Conservation (phyloP, 2,113 vertebrate genomes). For the Xiphias gladius region DNA sequence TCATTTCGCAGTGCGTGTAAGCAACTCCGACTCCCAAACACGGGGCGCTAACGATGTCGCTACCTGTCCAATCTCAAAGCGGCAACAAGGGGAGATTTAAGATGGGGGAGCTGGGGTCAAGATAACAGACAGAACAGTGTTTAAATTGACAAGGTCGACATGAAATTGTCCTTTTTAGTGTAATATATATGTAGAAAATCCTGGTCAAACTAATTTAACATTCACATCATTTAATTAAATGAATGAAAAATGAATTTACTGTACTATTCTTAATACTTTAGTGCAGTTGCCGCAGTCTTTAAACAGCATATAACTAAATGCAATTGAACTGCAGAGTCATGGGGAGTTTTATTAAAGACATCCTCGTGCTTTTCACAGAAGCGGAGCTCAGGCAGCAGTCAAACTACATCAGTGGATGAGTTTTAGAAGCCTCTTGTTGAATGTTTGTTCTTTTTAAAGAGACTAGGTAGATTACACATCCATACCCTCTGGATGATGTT, state of each 20-base stretch:
- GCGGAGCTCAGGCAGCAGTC: constrained; percentile 1
- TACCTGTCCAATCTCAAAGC: constrained; percentile 51
- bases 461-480: not conserved
- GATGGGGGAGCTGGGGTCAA: constrained; percentile 41
- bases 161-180: constrained; percentile 4
- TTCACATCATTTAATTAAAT: constrained; percentile 40
- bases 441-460: constrained; percentile 19
- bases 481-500: not conserved
- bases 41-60: constrained; percentile 17
- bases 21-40: constrained; percentile 41
- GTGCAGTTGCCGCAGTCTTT: constrained; percentile 18
- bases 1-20: constrained; percentile 58
- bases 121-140: constrained; percentile 43
- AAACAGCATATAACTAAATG: constrained; percentile 15
- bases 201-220: constrained; percentile 14
- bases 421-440: constrained; percentile 15
- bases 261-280: not conserved
- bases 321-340: constrained; percentile 22
- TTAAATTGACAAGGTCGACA: constrained; percentile 30
- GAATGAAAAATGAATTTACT: constrained; percentile 8
- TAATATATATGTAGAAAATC: not conserved
- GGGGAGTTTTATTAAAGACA: constrained; percentile 24
- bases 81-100: constrained; percentile 40
- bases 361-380: constrained; percentile 23
- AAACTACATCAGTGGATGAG: constrained; percentile 31